These are phyloP conservation scores for Ceratitis capitata DNA, from an alignment of 1,140 invertebrate genomes.

Conservation along the genomic window DNA sequence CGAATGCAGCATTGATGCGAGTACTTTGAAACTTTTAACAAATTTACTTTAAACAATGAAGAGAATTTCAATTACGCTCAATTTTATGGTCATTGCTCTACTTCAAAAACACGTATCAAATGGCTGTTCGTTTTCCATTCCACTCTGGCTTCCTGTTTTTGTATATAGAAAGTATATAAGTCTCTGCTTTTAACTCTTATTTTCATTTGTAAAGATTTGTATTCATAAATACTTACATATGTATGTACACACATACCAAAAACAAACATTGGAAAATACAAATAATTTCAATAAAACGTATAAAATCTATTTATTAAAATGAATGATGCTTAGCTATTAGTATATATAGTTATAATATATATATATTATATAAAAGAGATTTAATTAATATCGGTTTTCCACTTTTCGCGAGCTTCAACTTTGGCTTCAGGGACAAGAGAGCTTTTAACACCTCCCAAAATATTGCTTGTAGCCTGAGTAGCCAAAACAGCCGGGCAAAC, in stretches of 20 bases:
- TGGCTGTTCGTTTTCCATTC: too few relatives aligned
- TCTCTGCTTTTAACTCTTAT: too few relatives aligned
- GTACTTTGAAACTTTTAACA: too few relatives aligned
- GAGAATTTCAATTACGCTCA: too few relatives aligned
- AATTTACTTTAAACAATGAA: too few relatives aligned
- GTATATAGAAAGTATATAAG: too few relatives aligned
- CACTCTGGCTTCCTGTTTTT: too few relatives aligned
- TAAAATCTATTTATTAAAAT: constrained; percentile 35
- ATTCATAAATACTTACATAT: background rate
- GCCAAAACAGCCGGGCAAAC: constrained; percentile 89
- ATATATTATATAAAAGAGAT: background rate
- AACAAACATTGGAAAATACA: background rate
- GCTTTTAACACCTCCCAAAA: constrained; percentile 91
- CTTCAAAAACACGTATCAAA: too few relatives aligned
- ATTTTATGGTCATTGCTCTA: too few relatives aligned
- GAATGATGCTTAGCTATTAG: background rate
- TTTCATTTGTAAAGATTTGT: too few relatives aligned
- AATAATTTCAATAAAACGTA: background rate
- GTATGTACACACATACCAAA: background rate
- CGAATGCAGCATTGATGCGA: too few relatives aligned
- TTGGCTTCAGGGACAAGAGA: constrained; percentile 90
- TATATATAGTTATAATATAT: background rate
- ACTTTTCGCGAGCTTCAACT: constrained; percentile 90
- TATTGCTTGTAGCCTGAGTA: constrained; percentile 88
- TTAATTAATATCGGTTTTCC: constrained; percentile 70